These are phyloP conservation scores for Phylloscopus trochiloides DNA, from an alignment of 2,113 vertebrate species.

Conservation along the genomic window DNA sequence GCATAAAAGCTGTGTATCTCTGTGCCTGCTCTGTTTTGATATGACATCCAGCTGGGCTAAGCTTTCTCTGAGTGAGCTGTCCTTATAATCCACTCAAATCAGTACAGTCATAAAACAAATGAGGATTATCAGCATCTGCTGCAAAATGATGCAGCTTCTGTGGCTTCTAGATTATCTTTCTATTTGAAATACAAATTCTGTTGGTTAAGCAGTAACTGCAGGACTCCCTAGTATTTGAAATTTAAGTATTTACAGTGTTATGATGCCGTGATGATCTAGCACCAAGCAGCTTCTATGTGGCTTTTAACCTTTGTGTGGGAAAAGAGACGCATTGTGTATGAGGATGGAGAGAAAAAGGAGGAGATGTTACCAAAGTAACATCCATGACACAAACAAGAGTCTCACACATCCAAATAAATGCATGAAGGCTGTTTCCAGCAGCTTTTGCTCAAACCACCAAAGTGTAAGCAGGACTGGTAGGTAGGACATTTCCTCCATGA, in stretches of 20 bases:
- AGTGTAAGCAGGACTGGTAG: not conserved
- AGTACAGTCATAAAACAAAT: conserved; percentile 28
- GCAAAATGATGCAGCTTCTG: not conserved
- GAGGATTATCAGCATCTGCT: conserved; percentile 16
- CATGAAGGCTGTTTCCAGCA: not conserved
- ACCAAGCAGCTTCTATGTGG: not conserved
- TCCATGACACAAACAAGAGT: rapidly evolving
- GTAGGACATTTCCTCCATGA: not conserved
- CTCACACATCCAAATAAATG: not conserved
- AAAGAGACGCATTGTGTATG: not conserved
- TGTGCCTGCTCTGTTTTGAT: not conserved
- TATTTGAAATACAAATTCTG: not conserved
- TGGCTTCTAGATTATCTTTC: not conserved
- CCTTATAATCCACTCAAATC: conserved; percentile 45
- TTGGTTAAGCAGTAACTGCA: not conserved
- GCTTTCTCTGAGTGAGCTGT: conserved; percentile 4
- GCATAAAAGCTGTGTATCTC: not conserved
- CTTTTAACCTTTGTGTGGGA: not conserved
- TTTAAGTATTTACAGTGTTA: not conserved
- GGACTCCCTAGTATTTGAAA: not conserved
- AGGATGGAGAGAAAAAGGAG: not conserved
- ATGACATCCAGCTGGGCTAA: conserved; percentile 2
- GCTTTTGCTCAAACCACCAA: not conserved
- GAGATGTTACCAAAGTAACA: not conserved
- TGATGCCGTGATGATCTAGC: not conserved